phyloP scores from a whole-genome alignment of 2,888 invertebrate genomes.

The Mesorhabditis belari region DNA sequence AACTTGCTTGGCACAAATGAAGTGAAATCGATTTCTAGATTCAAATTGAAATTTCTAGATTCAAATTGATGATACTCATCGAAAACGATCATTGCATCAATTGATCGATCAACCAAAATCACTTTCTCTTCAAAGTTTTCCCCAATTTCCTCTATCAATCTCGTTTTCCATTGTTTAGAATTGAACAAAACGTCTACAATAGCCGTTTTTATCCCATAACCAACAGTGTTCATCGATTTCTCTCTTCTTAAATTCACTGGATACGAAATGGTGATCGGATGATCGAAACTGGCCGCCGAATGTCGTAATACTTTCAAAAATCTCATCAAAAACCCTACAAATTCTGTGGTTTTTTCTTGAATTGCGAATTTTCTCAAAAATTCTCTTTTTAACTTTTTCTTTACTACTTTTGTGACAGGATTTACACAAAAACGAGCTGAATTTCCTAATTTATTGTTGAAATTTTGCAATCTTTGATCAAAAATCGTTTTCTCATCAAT shows the following conservation, averaged over 20 bases:
- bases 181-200: background rate
- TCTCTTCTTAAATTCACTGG: background rate
- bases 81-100: constrained; percentile 8
- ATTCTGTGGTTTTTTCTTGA: background rate
- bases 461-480: no score
- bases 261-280: background rate
- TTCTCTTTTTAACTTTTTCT: background rate
- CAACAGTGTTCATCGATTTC: background rate
- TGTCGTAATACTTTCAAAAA: background rate
- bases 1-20: background rate
- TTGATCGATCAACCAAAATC: background rate
- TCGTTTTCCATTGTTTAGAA: background rate
- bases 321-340: background rate
- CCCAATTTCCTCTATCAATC: background rate
- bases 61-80: background rate
- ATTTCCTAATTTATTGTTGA: no score
- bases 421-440: background rate
- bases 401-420: background rate
- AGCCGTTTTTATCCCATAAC: background rate
- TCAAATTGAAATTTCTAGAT: background rate
- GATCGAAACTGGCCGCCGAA: background rate
- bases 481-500: no score
- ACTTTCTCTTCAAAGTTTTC: background rate
- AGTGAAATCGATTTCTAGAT: no score
- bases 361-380: background rate